These are phyloP conservation scores for Palythoa caribaeorum DNA, from an alignment of 92 coral and sea anemone genomes.

Conservation along the genomic window DNA sequence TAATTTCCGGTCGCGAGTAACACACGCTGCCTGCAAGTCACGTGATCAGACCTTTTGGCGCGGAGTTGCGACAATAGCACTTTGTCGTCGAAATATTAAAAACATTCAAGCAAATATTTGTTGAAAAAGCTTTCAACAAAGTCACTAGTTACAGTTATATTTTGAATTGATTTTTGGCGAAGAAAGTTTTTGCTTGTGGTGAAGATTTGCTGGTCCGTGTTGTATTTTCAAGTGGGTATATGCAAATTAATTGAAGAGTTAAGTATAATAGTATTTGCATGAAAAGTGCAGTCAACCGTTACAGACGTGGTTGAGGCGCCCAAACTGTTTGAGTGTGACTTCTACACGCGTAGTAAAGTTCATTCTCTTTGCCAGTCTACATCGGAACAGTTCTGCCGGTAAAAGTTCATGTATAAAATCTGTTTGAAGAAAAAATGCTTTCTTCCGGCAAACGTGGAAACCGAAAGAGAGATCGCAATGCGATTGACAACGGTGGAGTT, in stretches of 20 bases:
- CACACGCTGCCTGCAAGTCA: slow-evolving; percentile 26
- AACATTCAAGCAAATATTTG: not conserved
- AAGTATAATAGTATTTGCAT: slow-evolving; percentile 79
- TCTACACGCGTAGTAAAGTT: slow-evolving; percentile 13
- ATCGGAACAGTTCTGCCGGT: not conserved
- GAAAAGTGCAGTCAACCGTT: slow-evolving; percentile 91
- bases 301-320: slow-evolving; percentile 64
- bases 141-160: not conserved
- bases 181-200: not conserved
- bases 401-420: slow-evolving; percentile 24
- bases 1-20: slow-evolving; percentile 34
- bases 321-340: slow-evolving; percentile 28
- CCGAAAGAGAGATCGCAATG: slow-evolving; percentile 67
- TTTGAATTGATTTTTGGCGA: not conserved
- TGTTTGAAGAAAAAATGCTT: slow-evolving; percentile 24
- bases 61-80: slow-evolving; percentile 25
- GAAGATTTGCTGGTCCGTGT: not conserved
- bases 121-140: not conserved
- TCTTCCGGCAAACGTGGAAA: slow-evolving; percentile 32
- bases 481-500: slow-evolving; percentile 68
- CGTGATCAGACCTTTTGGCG: slow-evolving; percentile 43
- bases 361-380: not conserved
- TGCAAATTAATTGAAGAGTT: slow-evolving; percentile 69
- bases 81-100: slow-evolving; percentile 21
- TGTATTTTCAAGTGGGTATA: slow-evolving; percentile 50